These are phyloP conservation scores for Polietes domitor DNA, from an alignment of 2,888 invertebrate species.

Conservation along the genomic window DNA sequence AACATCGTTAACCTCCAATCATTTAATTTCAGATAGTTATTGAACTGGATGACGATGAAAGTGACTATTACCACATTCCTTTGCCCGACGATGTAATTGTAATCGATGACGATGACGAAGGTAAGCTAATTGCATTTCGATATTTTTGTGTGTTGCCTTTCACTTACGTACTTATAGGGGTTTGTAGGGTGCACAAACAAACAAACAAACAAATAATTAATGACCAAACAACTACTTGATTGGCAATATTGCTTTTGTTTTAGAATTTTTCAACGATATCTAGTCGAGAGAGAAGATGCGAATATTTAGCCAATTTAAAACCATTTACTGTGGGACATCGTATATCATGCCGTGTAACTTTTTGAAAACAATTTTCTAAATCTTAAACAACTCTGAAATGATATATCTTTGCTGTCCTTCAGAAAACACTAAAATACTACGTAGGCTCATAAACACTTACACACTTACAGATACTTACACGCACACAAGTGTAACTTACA, in stretches of 20 bases:
- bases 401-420: conserved; percentile 44
- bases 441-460: conserved; percentile 14
- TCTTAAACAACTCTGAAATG: conserved; percentile 38
- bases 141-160: not conserved
- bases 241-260: conserved; percentile 10
- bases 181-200: too few species aligned
- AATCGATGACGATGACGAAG: conserved; percentile 38
- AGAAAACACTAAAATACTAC: not conserved
- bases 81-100: conserved; percentile 26
- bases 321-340: conserved; percentile 9
- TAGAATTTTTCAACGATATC: too few species aligned
- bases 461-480: conserved; percentile 4
- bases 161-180: too few species aligned
- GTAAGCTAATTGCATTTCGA: not conserved
- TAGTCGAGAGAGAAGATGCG: too few species aligned
- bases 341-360: conserved; percentile 23
- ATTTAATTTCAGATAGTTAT: conserved; percentile 1
- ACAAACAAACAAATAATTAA: not conserved
- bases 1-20: too few species aligned
- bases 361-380: conserved; percentile 45
- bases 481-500: conserved; percentile 20
- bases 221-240: not conserved
- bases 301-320: conserved; percentile 13
- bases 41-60: conserved; percentile 34
- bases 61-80: conserved; percentile 19